phyloP scores from a whole-genome alignment of 2,888 invertebrate genomes.

The Hedya salicella region DNA sequence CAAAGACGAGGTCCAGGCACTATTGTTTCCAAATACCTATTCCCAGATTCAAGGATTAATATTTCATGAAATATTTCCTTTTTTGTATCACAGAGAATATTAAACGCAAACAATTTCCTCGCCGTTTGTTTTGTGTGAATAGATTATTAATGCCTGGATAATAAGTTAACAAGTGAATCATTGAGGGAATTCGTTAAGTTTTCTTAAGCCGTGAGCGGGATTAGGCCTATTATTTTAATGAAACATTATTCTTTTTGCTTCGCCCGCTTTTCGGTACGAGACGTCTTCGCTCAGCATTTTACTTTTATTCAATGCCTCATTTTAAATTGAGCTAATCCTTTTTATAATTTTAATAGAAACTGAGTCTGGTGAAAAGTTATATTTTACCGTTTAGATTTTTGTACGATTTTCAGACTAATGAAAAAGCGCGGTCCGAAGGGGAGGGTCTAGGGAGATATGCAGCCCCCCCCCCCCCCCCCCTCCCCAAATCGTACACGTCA shows the following conservation, averaged over 20 bases:
- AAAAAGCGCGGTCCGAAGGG: too few relatives aligned
- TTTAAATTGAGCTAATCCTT: conserved; percentile 12
- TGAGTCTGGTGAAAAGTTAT: too few relatives aligned
- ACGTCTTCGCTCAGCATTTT: conserved; percentile 18
- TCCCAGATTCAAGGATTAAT: conserved; percentile 21
- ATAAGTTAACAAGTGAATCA: conserved; percentile 60
- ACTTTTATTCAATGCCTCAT: conserved; percentile 8
- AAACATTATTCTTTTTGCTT: conserved; percentile 39
- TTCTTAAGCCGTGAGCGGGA: conserved; percentile 51
- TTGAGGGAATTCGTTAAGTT: conserved; percentile 56
- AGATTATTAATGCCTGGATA: conserved; percentile 57
- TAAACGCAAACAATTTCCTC: conserved; percentile 35
- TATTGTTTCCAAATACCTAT: conserved; percentile 36
- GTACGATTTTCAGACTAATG: too few relatives aligned
- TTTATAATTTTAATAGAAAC: background rate
- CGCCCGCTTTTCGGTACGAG: conserved; percentile 20
- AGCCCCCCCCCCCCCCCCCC: too few relatives aligned
- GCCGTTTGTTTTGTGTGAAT: conserved; percentile 48
- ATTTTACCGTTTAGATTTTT: too few relatives aligned
- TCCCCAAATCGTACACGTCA: too few relatives aligned
- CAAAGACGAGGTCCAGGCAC: conserved; percentile 13
- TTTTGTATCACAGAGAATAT: conserved; percentile 36
- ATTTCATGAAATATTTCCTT: conserved; percentile 33
- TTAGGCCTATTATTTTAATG: conserved; percentile 54
- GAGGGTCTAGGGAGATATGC: too few relatives aligned